A percentile compares a stretch with the other conserved stretches of the same genome.
Conservation (phyloP, 2,113 vertebrate species). For the Tinamus guttatus region DNA sequence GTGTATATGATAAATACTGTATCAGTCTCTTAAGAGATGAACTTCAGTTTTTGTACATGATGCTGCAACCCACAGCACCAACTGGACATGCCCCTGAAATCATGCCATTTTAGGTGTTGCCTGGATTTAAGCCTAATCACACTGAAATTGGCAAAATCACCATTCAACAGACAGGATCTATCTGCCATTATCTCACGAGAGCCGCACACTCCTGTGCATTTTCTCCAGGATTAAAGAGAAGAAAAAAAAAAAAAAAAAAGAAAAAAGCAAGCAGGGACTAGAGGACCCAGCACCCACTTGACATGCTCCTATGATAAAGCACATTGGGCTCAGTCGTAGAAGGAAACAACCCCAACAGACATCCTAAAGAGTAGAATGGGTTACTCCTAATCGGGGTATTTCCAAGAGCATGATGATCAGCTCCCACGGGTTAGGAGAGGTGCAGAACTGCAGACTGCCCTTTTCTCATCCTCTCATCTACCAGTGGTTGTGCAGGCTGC, state of each 20-base stretch:
- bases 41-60: background rate
- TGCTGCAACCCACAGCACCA: background rate
- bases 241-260: background rate
- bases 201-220: background rate
- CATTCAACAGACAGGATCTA: rapidly evolving
- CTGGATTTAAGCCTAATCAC: background rate
- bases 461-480: background rate
- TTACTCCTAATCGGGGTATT: background rate
- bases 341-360: background rate
- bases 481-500: background rate
- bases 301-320: background rate
- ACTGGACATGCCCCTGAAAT: background rate
- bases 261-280: background rate
- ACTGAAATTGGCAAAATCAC: background rate
- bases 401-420: background rate
- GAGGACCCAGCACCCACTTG: background rate
- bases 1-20: background rate
- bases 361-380: background rate
- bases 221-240: background rate
- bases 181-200: background rate
- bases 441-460: background rate
- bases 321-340: background rate
- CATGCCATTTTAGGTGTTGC: background rate
- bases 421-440: background rate
- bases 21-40: background rate